Percentiles rank a stretch among this genome's conserved stretches.
These are phyloP conservation scores for Podiceps cristatus DNA, from an alignment of 2,113 vertebrate species.

Conservation along the genomic window DNA sequence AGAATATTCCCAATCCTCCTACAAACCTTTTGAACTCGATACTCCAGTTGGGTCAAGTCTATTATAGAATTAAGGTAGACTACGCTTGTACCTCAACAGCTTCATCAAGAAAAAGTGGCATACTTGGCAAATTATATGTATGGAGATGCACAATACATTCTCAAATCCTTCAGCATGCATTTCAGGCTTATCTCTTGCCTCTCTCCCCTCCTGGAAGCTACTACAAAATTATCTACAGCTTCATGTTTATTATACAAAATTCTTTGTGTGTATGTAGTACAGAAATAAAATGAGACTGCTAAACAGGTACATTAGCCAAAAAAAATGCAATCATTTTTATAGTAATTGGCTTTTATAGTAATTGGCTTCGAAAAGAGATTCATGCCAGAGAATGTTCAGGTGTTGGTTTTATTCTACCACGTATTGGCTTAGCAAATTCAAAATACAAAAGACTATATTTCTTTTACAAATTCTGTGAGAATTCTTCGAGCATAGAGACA, in stretches of 20 bases:
- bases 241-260: background rate
- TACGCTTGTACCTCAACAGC: background rate
- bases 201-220: background rate
- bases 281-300: background rate
- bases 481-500: background rate
- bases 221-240: background rate
- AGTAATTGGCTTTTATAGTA: background rate
- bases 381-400: background rate
- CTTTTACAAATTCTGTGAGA: background rate
- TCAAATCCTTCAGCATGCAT: background rate
- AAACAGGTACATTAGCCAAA: background rate
- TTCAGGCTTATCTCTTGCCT: background rate
- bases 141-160: rapidly evolving
- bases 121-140: background rate
- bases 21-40: background rate
- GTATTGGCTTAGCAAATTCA: background rate
- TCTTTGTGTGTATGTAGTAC: background rate
- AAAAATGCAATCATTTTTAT: background rate
- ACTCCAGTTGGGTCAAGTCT: background rate
- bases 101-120: background rate
- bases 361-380: background rate
- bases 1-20: background rate
- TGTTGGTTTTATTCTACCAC: background rate
- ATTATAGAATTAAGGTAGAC: background rate
- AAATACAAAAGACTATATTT: background rate